A percentile compares a stretch with the other conserved stretches of the same genome.
Evolutionary conservation across 2,888 invertebrate genomes (phyloP).

Genomic region (Calliopum simillimum): DNA sequence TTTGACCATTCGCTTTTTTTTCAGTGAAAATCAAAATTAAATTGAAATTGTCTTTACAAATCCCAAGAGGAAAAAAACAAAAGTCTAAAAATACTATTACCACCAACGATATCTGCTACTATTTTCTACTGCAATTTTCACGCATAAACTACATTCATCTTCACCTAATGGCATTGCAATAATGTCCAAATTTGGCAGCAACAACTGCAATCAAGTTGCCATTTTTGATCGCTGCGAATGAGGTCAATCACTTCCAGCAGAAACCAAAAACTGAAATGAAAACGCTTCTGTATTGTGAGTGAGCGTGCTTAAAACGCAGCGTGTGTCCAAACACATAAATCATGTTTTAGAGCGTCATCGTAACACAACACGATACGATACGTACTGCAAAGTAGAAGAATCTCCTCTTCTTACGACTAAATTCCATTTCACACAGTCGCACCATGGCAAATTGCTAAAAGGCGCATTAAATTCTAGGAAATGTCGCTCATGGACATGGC

Average conservation of each 20-base stretch:
- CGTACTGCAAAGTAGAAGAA: too few species aligned
- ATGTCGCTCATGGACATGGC: slow-evolving; percentile 8
- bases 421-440: background rate
- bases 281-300: slow-evolving; percentile 18
- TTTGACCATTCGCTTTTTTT: too few species aligned
- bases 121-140: background rate
- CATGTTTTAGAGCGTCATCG: background rate
- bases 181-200: slow-evolving; percentile 10
- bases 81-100: slow-evolving; percentile 5
- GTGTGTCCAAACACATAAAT: slow-evolving; percentile 23
- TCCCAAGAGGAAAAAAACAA: background rate
- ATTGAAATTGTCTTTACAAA: too few species aligned
- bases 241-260: slow-evolving; percentile 16
- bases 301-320: slow-evolving; percentile 4
- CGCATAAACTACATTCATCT: slow-evolving; percentile 8
- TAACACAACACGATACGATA: too few species aligned
- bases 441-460: slow-evolving; percentile 19
- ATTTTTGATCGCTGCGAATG: slow-evolving; percentile 18
- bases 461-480: slow-evolving; percentile 10
- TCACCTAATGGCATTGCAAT: slow-evolving; percentile 14
- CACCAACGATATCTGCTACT: too few species aligned
- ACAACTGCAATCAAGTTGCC: background rate
- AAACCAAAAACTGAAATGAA: slow-evolving; percentile 17
- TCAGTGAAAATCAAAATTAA: too few species aligned
- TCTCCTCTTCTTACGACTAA: too few species aligned